Evolutionary conservation across 2,888 invertebrate genomes (phyloP), one percentile per base, ranked within the genome.

Genomic region (Sarcophaga variegata): DNA sequence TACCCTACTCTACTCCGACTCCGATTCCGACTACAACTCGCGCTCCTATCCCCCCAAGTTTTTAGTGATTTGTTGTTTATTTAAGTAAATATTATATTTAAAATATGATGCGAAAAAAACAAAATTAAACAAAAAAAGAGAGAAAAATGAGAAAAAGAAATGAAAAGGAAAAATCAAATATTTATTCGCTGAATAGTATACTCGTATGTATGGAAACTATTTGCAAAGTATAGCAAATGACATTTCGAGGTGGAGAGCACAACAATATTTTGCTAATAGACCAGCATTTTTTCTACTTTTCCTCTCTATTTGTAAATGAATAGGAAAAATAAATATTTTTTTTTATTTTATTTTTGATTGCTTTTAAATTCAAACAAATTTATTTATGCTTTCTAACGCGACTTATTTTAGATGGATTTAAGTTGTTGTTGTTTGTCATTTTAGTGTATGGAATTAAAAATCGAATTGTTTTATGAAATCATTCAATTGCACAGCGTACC

Each of bases 81-180:
- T 71, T 62, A 64, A 79, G 64, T 70, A 78, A 83, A 83, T 69
- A 75, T 79, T 70, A 62, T 62, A 79, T 76, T 64, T 70, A 14
- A 71, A 77, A 64, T 60, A 66, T 20, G 17, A 66, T 14, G 20
- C 1, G n/a, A 62, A 62, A 62, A 62, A 62, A 62, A 10, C 0
- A 37, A 37, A 27, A 27, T 4, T 4, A 27, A 27, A 27, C 1
- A 37, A 37, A 37, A 37, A 37, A 37, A 37, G 0, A 37, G 37
- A 37, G 2, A 37, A 37, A 37, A 37, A 37, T 22, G 22, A 22
- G 22, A 22, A 22, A 22, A 22, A 37, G 0, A 2, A 62, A 62
- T 20, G n/a, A 62, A 62, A 62, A n/a, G n/a, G 10, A 5, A 70
- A 37, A 66, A 78, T 59, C 54, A 25, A 69, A 67, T 69, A 67